These are phyloP conservation scores for Elgaria multicarinata DNA, from an alignment of 2,113 vertebrate species.

Conservation along the genomic window DNA sequence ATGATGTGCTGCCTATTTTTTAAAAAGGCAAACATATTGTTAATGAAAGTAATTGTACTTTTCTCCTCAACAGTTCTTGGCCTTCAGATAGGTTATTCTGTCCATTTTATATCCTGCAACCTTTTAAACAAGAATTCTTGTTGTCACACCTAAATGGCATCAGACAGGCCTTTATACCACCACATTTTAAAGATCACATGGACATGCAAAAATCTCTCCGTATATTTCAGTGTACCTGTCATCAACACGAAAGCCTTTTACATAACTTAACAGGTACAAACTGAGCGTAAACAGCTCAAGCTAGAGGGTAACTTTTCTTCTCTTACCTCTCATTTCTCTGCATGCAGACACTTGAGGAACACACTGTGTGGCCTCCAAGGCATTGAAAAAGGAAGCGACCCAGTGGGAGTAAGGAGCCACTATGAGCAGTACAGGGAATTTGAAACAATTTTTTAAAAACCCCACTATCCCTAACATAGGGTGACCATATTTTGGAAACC, in stretches of 20 bases:
- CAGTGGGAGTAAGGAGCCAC: background rate
- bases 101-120: background rate
- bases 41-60: background rate
- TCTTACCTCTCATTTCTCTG: conserved; percentile 19
- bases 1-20: background rate
- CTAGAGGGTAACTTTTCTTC: conserved; percentile 37
- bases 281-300: conserved; percentile 25
- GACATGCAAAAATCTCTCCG: background rate
- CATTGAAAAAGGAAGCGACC: background rate
- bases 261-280: conserved; percentile 14
- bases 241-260: conserved; percentile 39
- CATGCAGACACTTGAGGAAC: background rate
- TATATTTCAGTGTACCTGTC: conserved; percentile 46
- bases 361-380: background rate
- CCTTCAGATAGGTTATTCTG: background rate
- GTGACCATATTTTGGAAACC: too few relatives aligned
- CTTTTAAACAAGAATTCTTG: background rate
- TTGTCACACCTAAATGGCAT: background rate
- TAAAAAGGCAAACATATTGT: background rate
- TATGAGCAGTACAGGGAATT: background rate
- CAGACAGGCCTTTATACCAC: background rate
- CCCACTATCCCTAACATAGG: too few relatives aligned
- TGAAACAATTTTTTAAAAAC: background rate
- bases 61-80: background rate
- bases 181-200: background rate